A percentile compares a stretch with the other conserved stretches of the same genome.
phyloP scores from a whole-genome alignment of 2,113 vertebrate genomes.

The Scomber scombrus region DNA sequence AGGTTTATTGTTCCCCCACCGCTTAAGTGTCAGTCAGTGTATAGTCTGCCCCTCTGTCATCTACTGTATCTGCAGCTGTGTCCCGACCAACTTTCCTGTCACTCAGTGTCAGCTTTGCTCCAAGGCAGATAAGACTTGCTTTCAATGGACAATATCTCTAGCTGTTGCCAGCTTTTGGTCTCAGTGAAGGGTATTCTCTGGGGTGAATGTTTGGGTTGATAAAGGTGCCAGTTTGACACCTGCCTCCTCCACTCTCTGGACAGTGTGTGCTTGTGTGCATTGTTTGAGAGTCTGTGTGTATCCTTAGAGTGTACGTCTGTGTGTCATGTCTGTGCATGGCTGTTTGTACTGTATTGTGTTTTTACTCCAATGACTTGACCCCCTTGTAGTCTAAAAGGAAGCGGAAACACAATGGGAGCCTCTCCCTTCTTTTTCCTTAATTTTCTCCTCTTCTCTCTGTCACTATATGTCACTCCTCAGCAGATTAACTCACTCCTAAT shows the following conservation, averaged over 20 bases:
- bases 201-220: conserved; percentile 78
- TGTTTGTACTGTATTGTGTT: conserved; percentile 70
- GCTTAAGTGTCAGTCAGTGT: conserved; percentile 34
- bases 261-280: conserved; percentile 58
- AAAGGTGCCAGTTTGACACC: conserved; percentile 71
- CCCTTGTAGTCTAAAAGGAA: conserved; percentile 76
- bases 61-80: conserved; percentile 55
- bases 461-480: conserved; percentile 72
- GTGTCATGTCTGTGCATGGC: conserved; percentile 51
- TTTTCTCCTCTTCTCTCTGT: conserved; percentile 61
- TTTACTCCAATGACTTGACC: conserved; percentile 77
- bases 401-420: conserved; percentile 75
- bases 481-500: conserved; percentile 85
- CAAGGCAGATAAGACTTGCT: conserved; percentile 65
- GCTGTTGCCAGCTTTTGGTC: conserved; percentile 65
- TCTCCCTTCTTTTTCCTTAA: conserved; percentile 45
- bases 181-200: conserved; percentile 80
- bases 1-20: conserved; percentile 21
- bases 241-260: conserved; percentile 70
- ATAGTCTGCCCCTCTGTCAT: conserved; percentile 29
- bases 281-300: conserved; percentile 46
- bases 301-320: conserved; percentile 56
- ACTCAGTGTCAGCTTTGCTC: conserved; percentile 69
- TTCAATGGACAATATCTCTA: conserved; percentile 60
- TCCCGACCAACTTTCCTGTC: conserved; percentile 71